Conservation (phyloP, 2,888 invertebrate species). For the Cerceris ruficornis region DNA sequence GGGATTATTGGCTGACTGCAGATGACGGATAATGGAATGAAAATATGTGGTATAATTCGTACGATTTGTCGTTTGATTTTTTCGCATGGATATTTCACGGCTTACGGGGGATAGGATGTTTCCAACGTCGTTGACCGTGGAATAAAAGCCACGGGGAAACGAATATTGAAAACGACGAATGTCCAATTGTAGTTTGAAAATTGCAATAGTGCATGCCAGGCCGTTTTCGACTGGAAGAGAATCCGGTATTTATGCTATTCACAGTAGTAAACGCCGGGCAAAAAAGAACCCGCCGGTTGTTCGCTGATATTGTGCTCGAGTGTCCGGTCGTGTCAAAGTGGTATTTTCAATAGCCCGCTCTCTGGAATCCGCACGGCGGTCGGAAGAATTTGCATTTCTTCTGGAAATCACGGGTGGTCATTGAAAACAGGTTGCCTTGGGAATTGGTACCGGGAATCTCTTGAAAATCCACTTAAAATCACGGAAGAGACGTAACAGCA, state of each 20-base stretch:
- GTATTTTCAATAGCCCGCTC: constrained; percentile 79
- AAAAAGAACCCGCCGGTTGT: constrained; percentile 30
- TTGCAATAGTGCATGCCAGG: neutral
- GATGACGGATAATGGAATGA: neutral
- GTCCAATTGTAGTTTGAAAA: neutral
- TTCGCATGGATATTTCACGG: neutral
- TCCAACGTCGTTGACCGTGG: neutral
- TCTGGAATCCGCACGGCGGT: constrained; percentile 70
- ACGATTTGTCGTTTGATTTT: neutral
- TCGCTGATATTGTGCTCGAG: constrained; percentile 46
- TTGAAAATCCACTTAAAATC: neutral
- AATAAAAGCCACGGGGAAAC: neutral
- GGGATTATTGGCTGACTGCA: neutral
- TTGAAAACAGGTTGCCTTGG: constrained; percentile 31
- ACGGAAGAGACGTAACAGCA: neutral
- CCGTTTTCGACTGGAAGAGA: constrained; percentile 16
- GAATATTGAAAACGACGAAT: neutral
- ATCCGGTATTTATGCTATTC: constrained; percentile 49
- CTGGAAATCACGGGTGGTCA: constrained; percentile 45
- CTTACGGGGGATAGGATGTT: neutral
- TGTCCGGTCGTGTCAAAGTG: constrained; percentile 74
- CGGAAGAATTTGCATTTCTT: constrained; percentile 78
- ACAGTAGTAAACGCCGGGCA: constrained; percentile 41
- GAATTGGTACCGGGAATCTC: constrained; percentile 26
- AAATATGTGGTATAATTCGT: neutral